These are phyloP conservation scores for Drosophila mulleri DNA, from an alignment of 2,888 invertebrate species.

Conservation along the genomic window DNA sequence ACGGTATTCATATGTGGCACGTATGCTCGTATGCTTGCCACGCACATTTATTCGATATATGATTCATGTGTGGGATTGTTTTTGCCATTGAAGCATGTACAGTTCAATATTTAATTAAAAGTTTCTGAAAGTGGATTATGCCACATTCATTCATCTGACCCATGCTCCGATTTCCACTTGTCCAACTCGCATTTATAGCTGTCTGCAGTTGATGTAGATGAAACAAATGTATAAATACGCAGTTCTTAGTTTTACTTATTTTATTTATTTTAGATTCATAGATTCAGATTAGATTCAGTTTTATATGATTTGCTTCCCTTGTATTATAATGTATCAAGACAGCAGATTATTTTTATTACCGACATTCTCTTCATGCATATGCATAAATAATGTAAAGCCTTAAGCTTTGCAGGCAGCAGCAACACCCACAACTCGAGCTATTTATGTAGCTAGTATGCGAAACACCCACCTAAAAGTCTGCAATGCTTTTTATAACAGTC, in stretches of 20 bases:
- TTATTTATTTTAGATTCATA: too few species aligned
- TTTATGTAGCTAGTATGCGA: slow-evolving; percentile 21
- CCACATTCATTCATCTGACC: not conserved
- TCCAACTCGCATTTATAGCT: slow-evolving; percentile 12
- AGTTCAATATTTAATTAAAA: slow-evolving; percentile 70
- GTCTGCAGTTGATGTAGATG: slow-evolving; percentile 4
- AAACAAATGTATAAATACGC: not conserved
- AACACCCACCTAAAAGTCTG: slow-evolving; percentile 34
- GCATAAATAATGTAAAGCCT: not conserved
- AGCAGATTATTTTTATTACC: too few species aligned
- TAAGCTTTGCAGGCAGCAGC: not conserved
- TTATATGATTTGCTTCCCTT: not conserved
- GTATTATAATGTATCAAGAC: too few species aligned
- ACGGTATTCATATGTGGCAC: slow-evolving; percentile 9
- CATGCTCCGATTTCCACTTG: not conserved
- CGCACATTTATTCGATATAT: not conserved
- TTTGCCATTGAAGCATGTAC: slow-evolving; percentile 20
- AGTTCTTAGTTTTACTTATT: too few species aligned
- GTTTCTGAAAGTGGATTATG: slow-evolving; percentile 19
- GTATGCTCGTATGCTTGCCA: not conserved
- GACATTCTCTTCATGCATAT: not conserved
- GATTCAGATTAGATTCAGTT: too few species aligned
- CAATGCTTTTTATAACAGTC: slow-evolving; percentile 33
- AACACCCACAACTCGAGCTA: slow-evolving; percentile 28
- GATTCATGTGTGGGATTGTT: not conserved